These are phyloP conservation scores for Hylaea fasciaria DNA, from an alignment of 2,888 invertebrate genomes.

Conservation along the genomic window DNA sequence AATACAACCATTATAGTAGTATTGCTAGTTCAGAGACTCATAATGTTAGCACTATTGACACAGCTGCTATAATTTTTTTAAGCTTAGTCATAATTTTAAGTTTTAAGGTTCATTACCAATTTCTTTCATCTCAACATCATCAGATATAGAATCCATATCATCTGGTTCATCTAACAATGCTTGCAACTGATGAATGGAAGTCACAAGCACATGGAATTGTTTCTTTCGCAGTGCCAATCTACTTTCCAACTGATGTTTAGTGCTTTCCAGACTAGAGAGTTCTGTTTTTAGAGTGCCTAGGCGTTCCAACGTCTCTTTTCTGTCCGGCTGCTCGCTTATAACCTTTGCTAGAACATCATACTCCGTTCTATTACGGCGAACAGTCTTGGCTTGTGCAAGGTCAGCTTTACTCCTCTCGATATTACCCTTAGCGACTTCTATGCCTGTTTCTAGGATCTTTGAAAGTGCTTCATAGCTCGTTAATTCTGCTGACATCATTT, in stretches of 20 bases:
- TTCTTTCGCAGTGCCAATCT: slow-evolving; percentile 93
- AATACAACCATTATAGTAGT: too few relatives aligned
- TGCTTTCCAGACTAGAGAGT: slow-evolving; percentile 88
- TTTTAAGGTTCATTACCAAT: slow-evolving; percentile 50
- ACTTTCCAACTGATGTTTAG: slow-evolving; percentile 89
- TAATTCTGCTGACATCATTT: slow-evolving; percentile 93
- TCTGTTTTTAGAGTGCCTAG: slow-evolving; percentile 90
- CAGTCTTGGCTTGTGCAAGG: slow-evolving; percentile 92
- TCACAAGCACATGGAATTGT: slow-evolving; percentile 95
- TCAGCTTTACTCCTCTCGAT: slow-evolving; percentile 93
- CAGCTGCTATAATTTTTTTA: too few relatives aligned
- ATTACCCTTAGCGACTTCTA: slow-evolving; percentile 91
- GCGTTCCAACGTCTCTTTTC: slow-evolving; percentile 90
- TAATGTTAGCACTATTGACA: too few relatives aligned
- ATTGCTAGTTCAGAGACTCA: too few relatives aligned
- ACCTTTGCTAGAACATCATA: slow-evolving; percentile 97
- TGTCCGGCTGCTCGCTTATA: slow-evolving; percentile 95
- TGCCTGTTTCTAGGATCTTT: slow-evolving; percentile 90
- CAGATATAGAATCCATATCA: slow-evolving; percentile 73
- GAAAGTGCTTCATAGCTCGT: slow-evolving; percentile 92
- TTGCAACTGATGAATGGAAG: slow-evolving; percentile 94
- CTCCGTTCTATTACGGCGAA: slow-evolving; percentile 95
- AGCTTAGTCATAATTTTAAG: neutral
- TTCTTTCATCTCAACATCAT: slow-evolving; percentile 77
- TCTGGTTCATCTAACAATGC: slow-evolving; percentile 90